A percentile compares a stretch with the other conserved stretches of the same genome.
Conservation (phyloP, 2,888 invertebrate species). For the Sphaerophoria taeniata region DNA sequence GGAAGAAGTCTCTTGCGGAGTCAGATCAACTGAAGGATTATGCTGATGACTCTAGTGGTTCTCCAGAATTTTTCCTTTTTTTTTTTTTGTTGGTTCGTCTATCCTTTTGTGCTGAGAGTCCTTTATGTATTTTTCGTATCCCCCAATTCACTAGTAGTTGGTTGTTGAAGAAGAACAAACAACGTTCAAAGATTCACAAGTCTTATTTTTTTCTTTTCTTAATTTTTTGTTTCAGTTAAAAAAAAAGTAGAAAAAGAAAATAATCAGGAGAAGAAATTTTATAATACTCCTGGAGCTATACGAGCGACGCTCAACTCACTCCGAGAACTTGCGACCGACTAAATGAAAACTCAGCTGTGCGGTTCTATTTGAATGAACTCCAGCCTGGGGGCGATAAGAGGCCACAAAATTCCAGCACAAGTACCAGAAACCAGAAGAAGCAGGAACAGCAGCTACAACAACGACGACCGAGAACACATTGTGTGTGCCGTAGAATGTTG, state of each 20-base stretch:
- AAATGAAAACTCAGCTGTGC: slow-evolving; percentile 81
- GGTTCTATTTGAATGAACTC: slow-evolving; percentile 82
- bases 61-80: slow-evolving; percentile 45
- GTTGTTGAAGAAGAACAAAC: slow-evolving; percentile 27
- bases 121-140: slow-evolving; percentile 28
- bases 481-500: slow-evolving; percentile 48
- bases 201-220: slow-evolving; percentile 27
- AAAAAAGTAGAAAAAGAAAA: not conserved
- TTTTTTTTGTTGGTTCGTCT: not conserved
- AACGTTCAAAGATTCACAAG: slow-evolving; percentile 68
- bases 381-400: slow-evolving; percentile 73
- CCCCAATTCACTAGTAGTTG: slow-evolving; percentile 20
- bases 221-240: not conserved
- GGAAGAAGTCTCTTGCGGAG: slow-evolving; percentile 49
- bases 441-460: slow-evolving; percentile 10
- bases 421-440: slow-evolving; percentile 46
- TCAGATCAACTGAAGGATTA: slow-evolving; percentile 59
- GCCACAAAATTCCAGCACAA: slow-evolving; percentile 72
- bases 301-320: slow-evolving; percentile 78
- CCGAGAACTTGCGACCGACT: slow-evolving; percentile 82
- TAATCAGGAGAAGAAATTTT: slow-evolving; percentile 5
- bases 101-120: slow-evolving; percentile 44
- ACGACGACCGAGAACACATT: slow-evolving; percentile 71
- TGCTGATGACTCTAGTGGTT: slow-evolving; percentile 59
- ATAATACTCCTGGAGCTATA: slow-evolving; percentile 16